Conservation (phyloP, 2,888 invertebrate species). For the Caenorhabditis afra region DNA sequence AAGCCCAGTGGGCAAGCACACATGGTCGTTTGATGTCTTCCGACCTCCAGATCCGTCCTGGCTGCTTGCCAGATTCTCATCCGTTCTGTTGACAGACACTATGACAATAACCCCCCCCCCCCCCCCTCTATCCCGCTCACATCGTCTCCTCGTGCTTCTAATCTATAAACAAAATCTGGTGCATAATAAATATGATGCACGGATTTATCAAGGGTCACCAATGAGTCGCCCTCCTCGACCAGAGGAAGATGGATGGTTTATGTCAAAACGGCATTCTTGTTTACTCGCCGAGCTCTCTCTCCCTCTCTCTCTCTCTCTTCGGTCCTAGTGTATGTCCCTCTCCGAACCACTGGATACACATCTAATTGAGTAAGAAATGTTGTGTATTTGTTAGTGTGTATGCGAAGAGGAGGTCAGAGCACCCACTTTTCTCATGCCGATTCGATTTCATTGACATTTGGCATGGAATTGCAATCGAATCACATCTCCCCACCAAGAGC, state of each 20-base stretch:
- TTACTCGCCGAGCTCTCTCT: conserved; percentile 34
- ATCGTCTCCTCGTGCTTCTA: conserved; percentile 8
- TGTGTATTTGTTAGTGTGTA: conserved; percentile 49
- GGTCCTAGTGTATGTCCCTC: conserved; percentile 47
- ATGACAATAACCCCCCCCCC: conserved; percentile 12
- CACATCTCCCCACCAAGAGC: background rate
- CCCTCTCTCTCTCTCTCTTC: conserved; percentile 7
- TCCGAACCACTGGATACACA: conserved; percentile 55
- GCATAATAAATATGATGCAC: conserved; percentile 57
- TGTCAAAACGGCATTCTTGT: conserved; percentile 57
- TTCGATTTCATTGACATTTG: conserved; percentile 55
- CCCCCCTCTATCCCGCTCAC: background rate
- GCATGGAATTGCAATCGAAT: conserved; percentile 5
- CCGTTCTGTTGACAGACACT: conserved; percentile 18
- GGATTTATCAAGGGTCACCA: conserved; percentile 59
- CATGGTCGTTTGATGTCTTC: conserved; percentile 55
- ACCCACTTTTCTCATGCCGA: conserved; percentile 46
- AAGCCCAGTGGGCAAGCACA: conserved; percentile 28
- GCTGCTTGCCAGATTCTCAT: conserved; percentile 21
- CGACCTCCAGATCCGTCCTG: conserved; percentile 43
- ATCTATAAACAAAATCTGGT: conserved; percentile 59
- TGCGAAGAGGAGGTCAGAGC: background rate
- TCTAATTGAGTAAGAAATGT: conserved; percentile 59
- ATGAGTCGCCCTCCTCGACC: conserved; percentile 10
- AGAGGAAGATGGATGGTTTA: conserved; percentile 55